Base-by-base conservation (phyloP, 2,113 vertebrate genomes). In the Rhinolophus sinicus region DNA sequence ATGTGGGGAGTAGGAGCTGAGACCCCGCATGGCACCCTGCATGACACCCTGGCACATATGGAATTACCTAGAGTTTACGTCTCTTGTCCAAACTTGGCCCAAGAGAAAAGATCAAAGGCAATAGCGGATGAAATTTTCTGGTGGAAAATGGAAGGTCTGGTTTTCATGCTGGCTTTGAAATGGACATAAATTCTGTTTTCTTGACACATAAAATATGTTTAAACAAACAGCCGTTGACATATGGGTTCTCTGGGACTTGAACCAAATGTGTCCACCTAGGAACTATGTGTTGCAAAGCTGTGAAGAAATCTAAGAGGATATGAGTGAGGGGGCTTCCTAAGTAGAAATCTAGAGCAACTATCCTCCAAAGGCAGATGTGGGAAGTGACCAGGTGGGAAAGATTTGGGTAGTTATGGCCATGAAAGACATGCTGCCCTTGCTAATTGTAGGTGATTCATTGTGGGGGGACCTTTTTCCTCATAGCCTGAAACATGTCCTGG, bases 41-140 rank as follows among this genome's bases (percentile, higher is more conserved):
- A 44, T 44, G 40, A 44, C 40, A 44, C 40, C 40, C 89, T 0
- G 0, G 82, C 44, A 16, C 33, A 9, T 72, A 77, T 50, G 30
- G n/a, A 76, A 40, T 80, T 86, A 83, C 70, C 88, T 82, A 40
- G 62, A 69, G 76, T 94, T 94, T 85, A 86, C 60, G 47, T 77
- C 47, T 83, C 65, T 88, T 64, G 33, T 89, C 88, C 88, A 90
- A 96, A 90, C 26, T 69, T 95, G 85, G 60, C 83, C 47, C 47
- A 67, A 84, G 77, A 70, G 33, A 77, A 80, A 72, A 90, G 65
- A 89, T 86, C 54, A 73, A 97, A 95, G 83, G 64, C 33, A 72
- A 50, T 73, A 52, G 54, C 0, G 0, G 81, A 73, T 94, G 18
- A 18, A 26, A 38, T 92, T 87, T 91, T 87, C 91, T 93, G 77